phyloP scores from a whole-genome alignment of 64 coral and sea anemone genomes.

The Astreopora myriophthalma region DNA sequence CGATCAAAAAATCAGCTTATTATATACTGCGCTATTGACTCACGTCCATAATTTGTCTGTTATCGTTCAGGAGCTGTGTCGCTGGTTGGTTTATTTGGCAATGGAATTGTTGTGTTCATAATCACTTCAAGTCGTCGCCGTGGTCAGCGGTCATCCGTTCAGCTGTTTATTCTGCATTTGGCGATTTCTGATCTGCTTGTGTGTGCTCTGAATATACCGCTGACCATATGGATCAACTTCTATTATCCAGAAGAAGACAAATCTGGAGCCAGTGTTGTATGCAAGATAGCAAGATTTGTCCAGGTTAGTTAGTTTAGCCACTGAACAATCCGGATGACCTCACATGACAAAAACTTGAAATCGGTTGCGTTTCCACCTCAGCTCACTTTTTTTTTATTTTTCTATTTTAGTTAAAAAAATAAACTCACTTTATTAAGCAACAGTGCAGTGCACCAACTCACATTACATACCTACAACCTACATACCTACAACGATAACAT shows the following conservation, averaged over 20 bases:
- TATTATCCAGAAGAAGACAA: slow-evolving; percentile 47
- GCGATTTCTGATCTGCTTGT: slow-evolving; percentile 85
- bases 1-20: not conserved
- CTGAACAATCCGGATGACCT: too few relatives aligned
- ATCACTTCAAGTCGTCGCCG: slow-evolving; percentile 59
- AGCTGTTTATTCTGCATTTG: slow-evolving; percentile 77
- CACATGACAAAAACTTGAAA: too few relatives aligned
- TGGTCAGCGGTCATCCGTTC: slow-evolving; percentile 50
- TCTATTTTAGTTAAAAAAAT: too few relatives aligned
- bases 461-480: too few relatives aligned
- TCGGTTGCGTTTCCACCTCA: too few relatives aligned
- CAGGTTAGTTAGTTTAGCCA: slow-evolving; percentile 46
- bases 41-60: not conserved
- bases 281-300: slow-evolving; percentile 73
- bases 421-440: too few relatives aligned
- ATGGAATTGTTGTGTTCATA: slow-evolving; percentile 62
- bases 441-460: too few relatives aligned
- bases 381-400: too few relatives aligned
- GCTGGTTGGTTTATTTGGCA: slow-evolving; percentile 62
- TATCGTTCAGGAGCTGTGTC: slow-evolving; percentile 53
- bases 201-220: slow-evolving; percentile 80
- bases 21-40: not conserved
- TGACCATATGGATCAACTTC: slow-evolving; percentile 79
- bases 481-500: too few relatives aligned
- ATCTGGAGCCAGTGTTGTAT: slow-evolving; percentile 31